Percentiles rank a stretch among this genome's conserved stretches.
Conservation (phyloP, 2,888 invertebrate species). For the Ormia ochracea region DNA sequence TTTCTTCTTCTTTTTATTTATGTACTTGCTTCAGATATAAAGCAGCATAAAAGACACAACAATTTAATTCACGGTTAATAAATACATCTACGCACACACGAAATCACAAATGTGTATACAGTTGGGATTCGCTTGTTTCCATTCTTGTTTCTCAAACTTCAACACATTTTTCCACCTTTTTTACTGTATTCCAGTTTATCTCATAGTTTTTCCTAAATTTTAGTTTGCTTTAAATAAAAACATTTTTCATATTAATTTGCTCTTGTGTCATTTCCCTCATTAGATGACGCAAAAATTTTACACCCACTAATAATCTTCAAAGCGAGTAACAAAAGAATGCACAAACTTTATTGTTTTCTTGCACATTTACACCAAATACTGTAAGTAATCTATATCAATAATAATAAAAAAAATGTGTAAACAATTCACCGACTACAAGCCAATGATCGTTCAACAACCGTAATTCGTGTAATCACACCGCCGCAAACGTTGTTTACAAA, state of each 20-base stretch:
- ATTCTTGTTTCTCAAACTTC: conserved; percentile 2
- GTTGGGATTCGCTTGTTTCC: too few species aligned
- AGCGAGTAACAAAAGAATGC: neutral
- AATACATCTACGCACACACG: neutral
- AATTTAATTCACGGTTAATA: conserved; percentile 54
- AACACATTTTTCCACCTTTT: conserved; percentile 31
- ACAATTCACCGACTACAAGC: neutral
- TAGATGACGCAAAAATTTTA: conserved; percentile 42
- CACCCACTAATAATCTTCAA: conserved; percentile 45
- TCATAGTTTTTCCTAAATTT: neutral
- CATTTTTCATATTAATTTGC: neutral
- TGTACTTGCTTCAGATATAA: neutral
- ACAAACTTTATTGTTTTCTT: neutral
- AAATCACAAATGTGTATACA: neutral
- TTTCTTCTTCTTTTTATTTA: too few species aligned
- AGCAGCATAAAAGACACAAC: neutral
- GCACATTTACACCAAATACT: conserved; percentile 15
- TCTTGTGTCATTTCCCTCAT: conserved; percentile 57
- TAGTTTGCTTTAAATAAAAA: neutral
- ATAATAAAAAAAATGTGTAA: neutral
- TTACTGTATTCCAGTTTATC: neutral
- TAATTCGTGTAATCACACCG: conserved; percentile 41
- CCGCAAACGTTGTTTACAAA: conserved; percentile 59
- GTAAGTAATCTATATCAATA: conserved; percentile 19
- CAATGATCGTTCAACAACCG: conserved; percentile 37